Evolutionary conservation across 2,888 invertebrate genomes (phyloP), one percentile per base, ranked within the genome.

Genomic region (Anagyrus pseudococci): DNA sequence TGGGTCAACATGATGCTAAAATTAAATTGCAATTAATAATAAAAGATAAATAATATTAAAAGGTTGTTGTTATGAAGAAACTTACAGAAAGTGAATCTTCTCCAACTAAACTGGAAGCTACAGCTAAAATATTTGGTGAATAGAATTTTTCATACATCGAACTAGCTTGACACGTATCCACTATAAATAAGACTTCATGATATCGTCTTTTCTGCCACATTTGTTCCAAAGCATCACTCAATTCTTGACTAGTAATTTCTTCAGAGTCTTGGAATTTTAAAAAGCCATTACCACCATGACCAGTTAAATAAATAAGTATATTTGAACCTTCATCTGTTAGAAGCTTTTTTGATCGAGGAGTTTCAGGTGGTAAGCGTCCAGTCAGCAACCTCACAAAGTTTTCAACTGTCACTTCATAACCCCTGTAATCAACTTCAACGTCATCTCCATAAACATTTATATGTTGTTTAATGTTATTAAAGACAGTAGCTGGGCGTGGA

Each of bases 181-280:
- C 96, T 85, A 99, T 97, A 78, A 98, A 96, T 76, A 99, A 92
- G 73, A 99, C 89, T 82, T 99, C 98, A 84, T 98, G 94, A 80
- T 99, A 99, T 92, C 97, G 88, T 80, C 92, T 89, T 78, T 99
- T 98, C 77, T 98, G 96, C 95, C 97, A 98, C 99, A 99, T 99
- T 82, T 99, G 98, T 78, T 99, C 97, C 58, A 99, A 87, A 19
- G 98, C 98, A 87, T 99, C 98, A 19, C 98, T 98, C 73, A 99
- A 83, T 80, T 99, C 99, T 73, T 97, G 94, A 81, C 94, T 97
- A 2, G 98, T 98, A 22, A 99, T 94, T 83, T 99, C 99, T 78
- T 99, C 98, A 0, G 98, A 95, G 79, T 99, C 98, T 84, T 99
- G 99, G 79, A 99, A 99, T 82, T 99, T 99, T 0, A 99, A 84